A percentile compares a stretch with the other conserved stretches of the same genome.
Evolutionary conservation across 1,140 invertebrate species (phyloP).

Genomic region (Eurosta solidaginis): DNA sequence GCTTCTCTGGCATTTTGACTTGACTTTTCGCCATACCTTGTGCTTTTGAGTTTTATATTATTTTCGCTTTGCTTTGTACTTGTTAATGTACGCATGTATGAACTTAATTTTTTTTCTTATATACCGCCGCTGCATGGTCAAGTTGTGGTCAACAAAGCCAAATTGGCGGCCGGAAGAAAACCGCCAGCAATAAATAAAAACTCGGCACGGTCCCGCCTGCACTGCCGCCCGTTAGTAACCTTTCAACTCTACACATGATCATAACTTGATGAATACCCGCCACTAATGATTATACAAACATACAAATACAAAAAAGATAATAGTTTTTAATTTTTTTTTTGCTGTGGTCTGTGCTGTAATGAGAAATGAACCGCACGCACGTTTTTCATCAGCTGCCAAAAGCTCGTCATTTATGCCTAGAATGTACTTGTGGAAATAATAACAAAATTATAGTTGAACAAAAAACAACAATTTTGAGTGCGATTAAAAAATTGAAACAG

Average conservation of each 20-base stretch:
- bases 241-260: constrained; percentile 19
- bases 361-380: constrained; percentile 10
- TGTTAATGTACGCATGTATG: not conserved
- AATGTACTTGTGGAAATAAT: not conserved
- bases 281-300: not conserved
- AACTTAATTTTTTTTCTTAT: too few species aligned
- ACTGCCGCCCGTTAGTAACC: not conserved
- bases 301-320: not conserved
- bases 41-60: constrained; percentile 5
- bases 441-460: not conserved
- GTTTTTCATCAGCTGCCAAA: constrained; percentile 20
- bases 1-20: constrained; percentile 11
- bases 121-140: constrained; percentile 20
- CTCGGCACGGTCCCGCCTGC: constrained; percentile 6
- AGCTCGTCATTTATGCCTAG: not conserved
- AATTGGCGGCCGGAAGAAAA: constrained; percentile 15
- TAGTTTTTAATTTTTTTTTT: not conserved
- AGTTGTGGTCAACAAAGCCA: not conserved
- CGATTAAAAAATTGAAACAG: not conserved
- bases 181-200: not conserved
- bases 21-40: constrained; percentile 7
- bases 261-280: constrained; percentile 9
- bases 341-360: not conserved
- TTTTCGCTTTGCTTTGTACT: not conserved
- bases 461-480: not conserved